phyloP scores from a whole-genome alignment of 2,113 vertebrate genomes.

The Cololabis saira region DNA sequence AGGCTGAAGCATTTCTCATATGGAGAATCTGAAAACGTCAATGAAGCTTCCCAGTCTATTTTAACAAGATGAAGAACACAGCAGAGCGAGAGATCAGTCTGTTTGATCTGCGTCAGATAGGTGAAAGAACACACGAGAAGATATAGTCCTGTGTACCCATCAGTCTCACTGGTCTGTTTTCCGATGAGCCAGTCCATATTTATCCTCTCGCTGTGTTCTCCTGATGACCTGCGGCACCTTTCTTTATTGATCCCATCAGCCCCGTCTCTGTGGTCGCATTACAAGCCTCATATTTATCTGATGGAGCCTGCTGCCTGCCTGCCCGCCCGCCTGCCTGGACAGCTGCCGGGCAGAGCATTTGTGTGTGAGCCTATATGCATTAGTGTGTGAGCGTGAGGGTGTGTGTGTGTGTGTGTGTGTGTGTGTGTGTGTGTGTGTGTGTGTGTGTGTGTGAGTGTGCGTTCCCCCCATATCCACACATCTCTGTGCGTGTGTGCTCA shows the following conservation, averaged over 20 bases:
- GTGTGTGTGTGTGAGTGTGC: slow-evolving; percentile 2
- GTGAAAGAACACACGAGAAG: slow-evolving; percentile 54
- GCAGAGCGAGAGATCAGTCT: slow-evolving; percentile 39
- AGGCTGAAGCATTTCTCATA: slow-evolving; percentile 1
- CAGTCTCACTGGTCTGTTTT: slow-evolving; percentile 69
- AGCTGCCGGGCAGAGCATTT: slow-evolving; percentile 50
- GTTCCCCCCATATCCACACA: slow-evolving; percentile 15
- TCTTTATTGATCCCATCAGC: slow-evolving; percentile 77
- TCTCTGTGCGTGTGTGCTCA: slow-evolving; percentile 51
- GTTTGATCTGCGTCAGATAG: slow-evolving; percentile 48
- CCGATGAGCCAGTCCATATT: slow-evolving; percentile 77
- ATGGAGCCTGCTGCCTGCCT: slow-evolving; percentile 63
- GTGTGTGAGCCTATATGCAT: slow-evolving; percentile 32
- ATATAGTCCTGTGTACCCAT: slow-evolving; percentile 66
- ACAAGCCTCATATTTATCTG: slow-evolving; percentile 78
- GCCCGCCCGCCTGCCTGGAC: slow-evolving; percentile 40
- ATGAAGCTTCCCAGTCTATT: slow-evolving; percentile 5
- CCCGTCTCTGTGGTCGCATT: slow-evolving; percentile 71
- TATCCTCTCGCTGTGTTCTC: slow-evolving; percentile 69
- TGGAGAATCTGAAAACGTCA: slow-evolving; percentile 1
- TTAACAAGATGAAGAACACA: slow-evolving; percentile 18
- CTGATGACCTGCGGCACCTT: slow-evolving; percentile 67
- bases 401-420: slow-evolving; percentile 22
- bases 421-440: slow-evolving; percentile 15
- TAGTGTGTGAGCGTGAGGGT: slow-evolving; percentile 26